phyloP scores from a whole-genome alignment of 2,888 invertebrate genomes.

The Athalia circularis region DNA sequence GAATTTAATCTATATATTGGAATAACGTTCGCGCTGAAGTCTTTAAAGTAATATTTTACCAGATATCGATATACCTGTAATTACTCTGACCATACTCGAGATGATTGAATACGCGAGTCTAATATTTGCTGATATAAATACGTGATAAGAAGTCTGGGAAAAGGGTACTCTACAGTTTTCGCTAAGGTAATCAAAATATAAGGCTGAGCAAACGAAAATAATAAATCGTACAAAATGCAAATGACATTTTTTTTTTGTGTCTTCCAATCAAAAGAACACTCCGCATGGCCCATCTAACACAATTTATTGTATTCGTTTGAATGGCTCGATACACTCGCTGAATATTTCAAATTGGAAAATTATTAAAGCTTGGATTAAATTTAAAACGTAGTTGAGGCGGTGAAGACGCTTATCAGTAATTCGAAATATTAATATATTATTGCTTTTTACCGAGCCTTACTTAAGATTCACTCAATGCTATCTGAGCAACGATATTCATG shows the following conservation, averaged over 20 bases:
- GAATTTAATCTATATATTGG: slow-evolving; percentile 17
- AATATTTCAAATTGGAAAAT: slow-evolving; percentile 38
- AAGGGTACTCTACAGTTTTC: slow-evolving; percentile 43
- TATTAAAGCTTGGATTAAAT: slow-evolving; percentile 11
- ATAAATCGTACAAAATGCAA: slow-evolving; percentile 12
- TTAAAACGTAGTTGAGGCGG: slow-evolving; percentile 15
- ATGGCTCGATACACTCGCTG: slow-evolving; percentile 18
- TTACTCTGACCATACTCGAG: slow-evolving; percentile 20
- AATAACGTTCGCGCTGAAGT: neutral
- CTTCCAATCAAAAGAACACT: neutral
- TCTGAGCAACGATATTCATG: neutral
- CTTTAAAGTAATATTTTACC: neutral
- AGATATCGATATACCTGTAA: slow-evolving; percentile 3
- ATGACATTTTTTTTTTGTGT: slow-evolving; percentile 3
- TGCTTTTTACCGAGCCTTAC: slow-evolving; percentile 18
- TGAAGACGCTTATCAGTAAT: slow-evolving; percentile 17
- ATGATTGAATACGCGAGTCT: slow-evolving; percentile 19
- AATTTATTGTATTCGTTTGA: slow-evolving; percentile 32
- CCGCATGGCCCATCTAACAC: neutral
- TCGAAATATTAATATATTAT: slow-evolving; percentile 12
- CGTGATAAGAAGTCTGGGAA: neutral
- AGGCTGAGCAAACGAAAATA: slow-evolving; percentile 24
- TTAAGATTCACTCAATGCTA: neutral
- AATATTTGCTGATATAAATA: slow-evolving; percentile 15
- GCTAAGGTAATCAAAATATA: slow-evolving; percentile 43